Conservation (phyloP, 2,113 vertebrate genomes). For the Thalassoma bifasciatum region DNA sequence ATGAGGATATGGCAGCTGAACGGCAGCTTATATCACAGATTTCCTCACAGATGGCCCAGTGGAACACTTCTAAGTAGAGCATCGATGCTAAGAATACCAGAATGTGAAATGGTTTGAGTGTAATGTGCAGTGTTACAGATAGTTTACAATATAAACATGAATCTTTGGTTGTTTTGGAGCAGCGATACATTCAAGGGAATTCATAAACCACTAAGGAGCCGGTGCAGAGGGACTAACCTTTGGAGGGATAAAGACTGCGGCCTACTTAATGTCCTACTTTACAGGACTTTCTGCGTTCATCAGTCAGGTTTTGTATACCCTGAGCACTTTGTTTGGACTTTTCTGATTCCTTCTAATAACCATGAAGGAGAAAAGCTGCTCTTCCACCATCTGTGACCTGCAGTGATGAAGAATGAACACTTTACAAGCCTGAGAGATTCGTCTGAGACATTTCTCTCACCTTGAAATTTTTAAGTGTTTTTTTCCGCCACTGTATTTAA, state of each 20-base stretch:
- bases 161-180: constrained; percentile 44
- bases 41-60: constrained; percentile 49
- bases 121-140: constrained; percentile 8
- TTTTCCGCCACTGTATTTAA: constrained; percentile 5
- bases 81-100: constrained; percentile 66
- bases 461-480: neutral
- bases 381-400: no score
- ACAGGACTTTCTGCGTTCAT: constrained; percentile 32
- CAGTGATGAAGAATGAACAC: no score
- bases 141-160: constrained; percentile 44
- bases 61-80: constrained; percentile 61
- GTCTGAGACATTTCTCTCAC: constrained; percentile 3
- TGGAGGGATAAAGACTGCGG: constrained; percentile 57
- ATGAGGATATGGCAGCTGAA: constrained; percentile 38
- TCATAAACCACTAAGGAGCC: constrained; percentile 72
- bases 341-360: constrained; percentile 9
- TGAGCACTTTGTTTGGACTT: constrained; percentile 29
- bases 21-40: constrained; percentile 26
- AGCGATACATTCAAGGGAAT: constrained; percentile 62
- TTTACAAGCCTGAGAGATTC: no score
- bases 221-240: constrained; percentile 66
- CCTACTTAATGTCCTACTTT: constrained; percentile 77
- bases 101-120: constrained; percentile 14
- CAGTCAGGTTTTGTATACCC: constrained; percentile 57
- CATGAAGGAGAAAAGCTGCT: neutral